These are phyloP conservation scores for Galbula dea DNA, from an alignment of 2,113 vertebrate genomes.

Conservation along the genomic window DNA sequence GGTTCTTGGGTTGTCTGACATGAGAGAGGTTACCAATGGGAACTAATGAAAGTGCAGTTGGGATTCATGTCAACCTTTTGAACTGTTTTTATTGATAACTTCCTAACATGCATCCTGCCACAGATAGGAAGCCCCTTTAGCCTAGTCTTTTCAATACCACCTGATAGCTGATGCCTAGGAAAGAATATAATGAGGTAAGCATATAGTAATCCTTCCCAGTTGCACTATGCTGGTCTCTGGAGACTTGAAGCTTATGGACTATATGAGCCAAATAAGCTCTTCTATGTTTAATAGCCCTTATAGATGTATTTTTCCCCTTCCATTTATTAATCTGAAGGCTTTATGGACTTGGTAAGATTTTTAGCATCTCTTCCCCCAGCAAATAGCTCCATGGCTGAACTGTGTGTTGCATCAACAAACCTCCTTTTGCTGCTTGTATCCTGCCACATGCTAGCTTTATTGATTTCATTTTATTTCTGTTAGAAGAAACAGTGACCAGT, in stretches of 20 bases:
- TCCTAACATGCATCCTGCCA: neutral
- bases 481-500: slow-evolving; percentile 10
- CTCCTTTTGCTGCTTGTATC: neutral
- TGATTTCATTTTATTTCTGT: slow-evolving; percentile 12
- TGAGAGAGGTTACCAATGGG: neutral
- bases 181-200: neutral
- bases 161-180: neutral
- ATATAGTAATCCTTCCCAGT: neutral
- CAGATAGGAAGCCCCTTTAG: neutral
- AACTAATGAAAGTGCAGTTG: neutral
- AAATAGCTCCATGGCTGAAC: neutral
- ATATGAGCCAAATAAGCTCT: neutral
- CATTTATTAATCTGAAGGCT: neutral
- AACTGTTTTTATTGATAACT: neutral
- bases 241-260: neutral
- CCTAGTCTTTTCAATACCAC: neutral
- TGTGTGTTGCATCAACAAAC: neutral
- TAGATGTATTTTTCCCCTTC: neutral
- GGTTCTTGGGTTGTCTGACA: neutral
- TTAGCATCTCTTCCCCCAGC: neutral
- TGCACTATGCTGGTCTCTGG: neutral
- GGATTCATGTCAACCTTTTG: neutral
- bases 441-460: neutral
- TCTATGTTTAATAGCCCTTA: neutral
- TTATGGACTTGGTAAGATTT: neutral